A percentile compares a stretch with the other conserved stretches of the same genome.
Evolutionary conservation across 2,113 vertebrate genomes (phyloP).

Genomic region (Apus apus): DNA sequence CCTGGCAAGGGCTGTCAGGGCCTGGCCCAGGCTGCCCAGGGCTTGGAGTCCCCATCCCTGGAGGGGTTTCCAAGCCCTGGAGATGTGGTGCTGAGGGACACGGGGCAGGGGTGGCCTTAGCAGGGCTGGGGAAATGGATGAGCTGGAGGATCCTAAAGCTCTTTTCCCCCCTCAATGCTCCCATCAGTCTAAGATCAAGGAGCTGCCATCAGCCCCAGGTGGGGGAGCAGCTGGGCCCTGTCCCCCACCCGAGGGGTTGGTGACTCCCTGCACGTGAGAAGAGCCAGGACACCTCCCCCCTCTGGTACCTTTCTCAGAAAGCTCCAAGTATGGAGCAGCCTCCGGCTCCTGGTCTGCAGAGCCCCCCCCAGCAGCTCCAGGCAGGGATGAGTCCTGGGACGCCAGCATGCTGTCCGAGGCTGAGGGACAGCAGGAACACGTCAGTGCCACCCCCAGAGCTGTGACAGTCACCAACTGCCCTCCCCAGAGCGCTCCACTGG

Average conservation of each 20-base stretch:
- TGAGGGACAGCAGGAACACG: neutral
- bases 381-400: neutral
- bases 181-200: no score
- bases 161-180: neutral
- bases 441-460: neutral
- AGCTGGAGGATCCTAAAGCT: fast-evolving
- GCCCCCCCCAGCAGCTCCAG: fast-evolving
- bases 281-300: no score
- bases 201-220: no score
- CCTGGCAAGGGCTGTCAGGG: no score
- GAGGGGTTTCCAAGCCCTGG: fast-evolving
- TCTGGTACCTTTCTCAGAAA: neutral
- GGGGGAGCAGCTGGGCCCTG: neutral
- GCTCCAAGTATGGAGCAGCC: neutral
- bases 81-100: fast-evolving
- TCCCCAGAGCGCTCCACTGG: neutral
- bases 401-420: neutral
- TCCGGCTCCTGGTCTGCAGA: neutral
- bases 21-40: neutral
- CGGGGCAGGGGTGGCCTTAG: neutral
- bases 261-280: fast-evolving
- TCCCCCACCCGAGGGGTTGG: fast-evolving
- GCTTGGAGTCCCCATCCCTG: neutral
- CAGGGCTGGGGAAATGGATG: fast-evolving
- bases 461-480: fast-evolving